Evolutionary conservation across 2,797 vertebrate species (phyloP).

Genomic region (Cirrhinus mrigala): DNA sequence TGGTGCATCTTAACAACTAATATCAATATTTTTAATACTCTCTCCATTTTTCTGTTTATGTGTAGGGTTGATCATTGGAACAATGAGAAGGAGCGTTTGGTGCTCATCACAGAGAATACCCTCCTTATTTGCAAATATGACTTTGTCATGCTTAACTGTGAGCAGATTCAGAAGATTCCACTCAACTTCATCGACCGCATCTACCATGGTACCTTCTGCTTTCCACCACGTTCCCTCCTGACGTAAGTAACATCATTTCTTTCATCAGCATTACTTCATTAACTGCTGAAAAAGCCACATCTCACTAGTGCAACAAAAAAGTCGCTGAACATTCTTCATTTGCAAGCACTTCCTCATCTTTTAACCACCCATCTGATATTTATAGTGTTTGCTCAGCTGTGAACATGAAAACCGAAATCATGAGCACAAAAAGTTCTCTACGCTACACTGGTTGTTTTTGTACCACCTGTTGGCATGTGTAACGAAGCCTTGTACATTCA

Average conservation of each 20-base stretch:
- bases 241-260: slow-evolving; percentile 74
- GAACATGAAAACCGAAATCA: neutral
- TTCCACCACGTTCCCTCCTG: slow-evolving; percentile 80
- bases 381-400: slow-evolving; percentile 1
- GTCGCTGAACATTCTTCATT: neutral
- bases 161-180: slow-evolving; percentile 78
- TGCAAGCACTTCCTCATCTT: slow-evolving; percentile 16
- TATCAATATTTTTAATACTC: neutral
- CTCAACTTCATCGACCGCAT: slow-evolving; percentile 79
- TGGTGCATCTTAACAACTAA: neutral
- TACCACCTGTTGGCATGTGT: slow-evolving; percentile 16
- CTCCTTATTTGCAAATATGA: slow-evolving; percentile 86
- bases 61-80: slow-evolving; percentile 88
- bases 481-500: neutral
- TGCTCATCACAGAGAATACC: slow-evolving; percentile 76
- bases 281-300: neutral
- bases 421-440: neutral
- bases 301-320: slow-evolving; percentile 18
- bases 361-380: neutral
- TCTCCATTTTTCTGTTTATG: slow-evolving; percentile 1
- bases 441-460: neutral
- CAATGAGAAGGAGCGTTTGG: slow-evolving; percentile 84
- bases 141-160: slow-evolving; percentile 83
- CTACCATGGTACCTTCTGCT: slow-evolving; percentile 76
- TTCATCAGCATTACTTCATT: neutral